Conservation (phyloP, 2,797 vertebrate species). For the Meriones psammophilus region DNA sequence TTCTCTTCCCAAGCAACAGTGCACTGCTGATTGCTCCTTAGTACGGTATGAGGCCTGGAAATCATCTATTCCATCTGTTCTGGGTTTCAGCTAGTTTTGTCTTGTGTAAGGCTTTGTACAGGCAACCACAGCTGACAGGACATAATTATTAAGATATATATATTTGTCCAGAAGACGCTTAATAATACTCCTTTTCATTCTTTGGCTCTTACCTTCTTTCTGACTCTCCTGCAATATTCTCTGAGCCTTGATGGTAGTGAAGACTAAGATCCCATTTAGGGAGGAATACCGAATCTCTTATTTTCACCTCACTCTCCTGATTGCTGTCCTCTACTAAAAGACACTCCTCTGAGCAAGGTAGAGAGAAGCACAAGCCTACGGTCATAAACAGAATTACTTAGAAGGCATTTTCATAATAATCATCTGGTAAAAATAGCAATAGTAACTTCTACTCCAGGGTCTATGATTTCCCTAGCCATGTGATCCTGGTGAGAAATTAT, state of each 20-base stretch:
- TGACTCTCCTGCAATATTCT: neutral
- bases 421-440: neutral
- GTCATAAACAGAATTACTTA: neutral
- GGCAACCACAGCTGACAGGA: neutral
- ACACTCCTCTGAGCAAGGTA: neutral
- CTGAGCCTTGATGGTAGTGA: neutral
- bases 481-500: neutral
- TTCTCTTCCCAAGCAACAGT: neutral
- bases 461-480: neutral
- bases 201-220: neutral
- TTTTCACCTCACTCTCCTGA: neutral
- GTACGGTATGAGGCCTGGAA: neutral
- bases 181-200: neutral
- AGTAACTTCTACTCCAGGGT: neutral
- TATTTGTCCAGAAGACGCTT: neutral
- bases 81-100: neutral
- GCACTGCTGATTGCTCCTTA: neutral
- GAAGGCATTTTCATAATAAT: neutral
- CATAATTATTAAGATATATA: neutral
- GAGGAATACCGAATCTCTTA: neutral
- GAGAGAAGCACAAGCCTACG: neutral
- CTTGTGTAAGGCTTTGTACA: neutral
- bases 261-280: neutral
- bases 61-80: neutral
- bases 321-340: neutral